phyloP scores from a whole-genome alignment of 2,888 invertebrate genomes.

The Drosophila histrio region DNA sequence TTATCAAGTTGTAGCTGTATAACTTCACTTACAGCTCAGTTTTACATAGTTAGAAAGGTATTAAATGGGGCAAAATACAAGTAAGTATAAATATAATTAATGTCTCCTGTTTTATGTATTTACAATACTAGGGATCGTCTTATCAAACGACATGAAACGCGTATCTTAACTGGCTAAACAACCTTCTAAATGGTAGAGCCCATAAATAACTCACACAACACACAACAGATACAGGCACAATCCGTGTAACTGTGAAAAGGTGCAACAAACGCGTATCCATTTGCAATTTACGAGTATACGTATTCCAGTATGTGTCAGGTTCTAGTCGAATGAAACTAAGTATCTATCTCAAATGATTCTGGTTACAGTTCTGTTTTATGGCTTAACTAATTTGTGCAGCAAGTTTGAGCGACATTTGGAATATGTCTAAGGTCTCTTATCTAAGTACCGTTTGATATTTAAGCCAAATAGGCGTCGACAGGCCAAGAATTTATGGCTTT shows the following conservation, averaged over 20 bases:
- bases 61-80: not conserved
- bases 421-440: constrained; percentile 27
- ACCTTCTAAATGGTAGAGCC: constrained; percentile 8
- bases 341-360: constrained; percentile 1
- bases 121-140: constrained; percentile 1
- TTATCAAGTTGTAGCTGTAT: not conserved
- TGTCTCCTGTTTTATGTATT: not conserved
- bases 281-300: constrained; percentile 14
- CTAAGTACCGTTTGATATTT: constrained; percentile 51
- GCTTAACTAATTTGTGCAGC: not conserved
- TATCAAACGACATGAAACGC: constrained; percentile 5
- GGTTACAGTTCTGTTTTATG: not conserved
- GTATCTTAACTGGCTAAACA: constrained; percentile 22
- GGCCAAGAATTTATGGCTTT: constrained; percentile 67
- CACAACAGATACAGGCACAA: constrained; percentile 1
- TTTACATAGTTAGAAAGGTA: not conserved
- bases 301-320: constrained; percentile 24
- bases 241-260: not conserved
- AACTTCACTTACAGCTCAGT: not conserved
- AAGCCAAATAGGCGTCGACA: constrained; percentile 45
- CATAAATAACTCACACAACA: constrained; percentile 16
- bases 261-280: not conserved
- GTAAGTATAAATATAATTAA: not conserved
- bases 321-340: constrained; percentile 24
- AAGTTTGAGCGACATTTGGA: constrained; percentile 36